Percentiles rank a stretch among this genome's conserved stretches.
Conservation (phyloP, 2,888 invertebrate genomes). For the Eupithecia dodoneata region DNA sequence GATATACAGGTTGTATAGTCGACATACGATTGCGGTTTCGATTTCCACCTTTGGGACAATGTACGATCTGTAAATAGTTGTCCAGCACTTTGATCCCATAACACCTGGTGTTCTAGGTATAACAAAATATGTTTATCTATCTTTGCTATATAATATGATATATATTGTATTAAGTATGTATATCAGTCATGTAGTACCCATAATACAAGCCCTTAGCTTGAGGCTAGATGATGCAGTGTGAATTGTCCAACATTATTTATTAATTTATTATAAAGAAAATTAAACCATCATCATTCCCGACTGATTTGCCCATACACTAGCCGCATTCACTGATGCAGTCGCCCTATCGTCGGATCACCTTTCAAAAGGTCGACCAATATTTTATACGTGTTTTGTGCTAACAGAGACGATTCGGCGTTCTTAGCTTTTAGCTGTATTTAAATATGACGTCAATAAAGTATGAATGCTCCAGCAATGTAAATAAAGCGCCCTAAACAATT, state of each 20-base stretch:
- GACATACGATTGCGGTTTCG: no score
- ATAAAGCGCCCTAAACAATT: constrained; percentile 62
- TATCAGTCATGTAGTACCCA: no score
- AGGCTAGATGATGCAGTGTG: no score
- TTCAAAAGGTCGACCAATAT: neutral
- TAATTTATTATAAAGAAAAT: neutral
- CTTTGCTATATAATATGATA: no score
- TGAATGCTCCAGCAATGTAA: constrained; percentile 41
- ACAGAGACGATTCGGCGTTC: neutral
- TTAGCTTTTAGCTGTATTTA: constrained; percentile 15
- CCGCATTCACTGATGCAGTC: neutral
- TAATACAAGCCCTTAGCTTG: no score
- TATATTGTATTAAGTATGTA: no score
- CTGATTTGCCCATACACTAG: neutral
- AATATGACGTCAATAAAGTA: constrained; percentile 29
- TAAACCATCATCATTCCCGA: neutral
- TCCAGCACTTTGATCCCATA: no score
- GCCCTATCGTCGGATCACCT: neutral
- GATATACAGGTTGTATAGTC: neutral
- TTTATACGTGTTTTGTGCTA: neutral
- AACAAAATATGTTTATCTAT: no score
- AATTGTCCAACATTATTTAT: no score
- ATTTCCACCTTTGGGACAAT: no score
- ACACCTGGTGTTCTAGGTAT: no score
- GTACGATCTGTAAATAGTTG: no score